Evolutionary conservation across 1,140 invertebrate species (phyloP), one percentile per base, ranked within the genome.

Genomic region (Hyposmocoma kahamanoa): DNA sequence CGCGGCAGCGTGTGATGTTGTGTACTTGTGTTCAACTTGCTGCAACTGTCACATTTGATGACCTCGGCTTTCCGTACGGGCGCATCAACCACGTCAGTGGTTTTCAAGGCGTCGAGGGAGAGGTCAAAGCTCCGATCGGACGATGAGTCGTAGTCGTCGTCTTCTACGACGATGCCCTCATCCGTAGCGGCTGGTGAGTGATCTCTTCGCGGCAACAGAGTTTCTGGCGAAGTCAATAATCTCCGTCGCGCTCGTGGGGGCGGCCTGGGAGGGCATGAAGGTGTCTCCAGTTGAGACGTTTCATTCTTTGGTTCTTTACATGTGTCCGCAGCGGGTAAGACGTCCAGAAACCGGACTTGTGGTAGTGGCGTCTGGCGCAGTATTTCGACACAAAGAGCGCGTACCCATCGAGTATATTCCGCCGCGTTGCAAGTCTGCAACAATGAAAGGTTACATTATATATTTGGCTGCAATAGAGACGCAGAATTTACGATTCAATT

Each of bases 81-180:
- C 56, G 78, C 72, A 47, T 82, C 80, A 48, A 82, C 66, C 50
- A 70, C 62, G 53, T 79, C 75, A 2, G 75, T 71, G 46, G 72
- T 72, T 49, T 81, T 82, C 24, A 84, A 53, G 20, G 72, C 75
- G 64, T 84, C 80, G 46, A 81, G 73, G 53, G 80, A 81, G 21
- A 84, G 66, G 65, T 84, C 78, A 51, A 84, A 70, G 64, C 81
- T 84, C 70, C 81, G 81, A 57, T 84, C 81, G 73, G 81, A 84
- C 67, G 81, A 84, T 65, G 81, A 84, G 75, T 84, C 81, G 72
- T 82, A 84, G 66, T 84, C 81, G 81, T 84, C 78, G 78, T 84
- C 78, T 67, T 84, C 81, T 58, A 84, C 81, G 78, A 84, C 81
- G 71, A 84, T 84, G 72, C 81, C 81, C 72, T 84, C 81, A 56